Conservation (phyloP, 2,113 vertebrate genomes). For the Taurulus bubalis region DNA sequence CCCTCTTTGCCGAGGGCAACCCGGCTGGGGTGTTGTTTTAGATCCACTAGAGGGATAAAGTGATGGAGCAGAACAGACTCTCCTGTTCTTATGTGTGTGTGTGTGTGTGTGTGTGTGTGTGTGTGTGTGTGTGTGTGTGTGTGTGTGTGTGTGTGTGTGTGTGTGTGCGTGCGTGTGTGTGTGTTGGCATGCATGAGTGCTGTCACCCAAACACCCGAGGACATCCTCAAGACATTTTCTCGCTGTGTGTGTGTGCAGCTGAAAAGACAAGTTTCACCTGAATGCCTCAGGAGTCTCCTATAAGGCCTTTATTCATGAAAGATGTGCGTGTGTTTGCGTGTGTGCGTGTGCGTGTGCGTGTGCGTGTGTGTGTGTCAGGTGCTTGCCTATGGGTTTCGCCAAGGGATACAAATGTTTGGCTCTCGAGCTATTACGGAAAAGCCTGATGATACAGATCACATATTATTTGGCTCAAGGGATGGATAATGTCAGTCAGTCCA, state of each 20-base stretch:
- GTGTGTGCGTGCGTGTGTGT: neutral
- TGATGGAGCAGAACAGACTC: slow-evolving; percentile 42
- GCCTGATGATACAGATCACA: neutral
- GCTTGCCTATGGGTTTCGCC: slow-evolving; percentile 33
- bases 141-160: neutral
- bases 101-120: neutral
- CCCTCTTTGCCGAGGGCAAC: slow-evolving; percentile 41
- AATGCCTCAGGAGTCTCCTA: slow-evolving; percentile 44
- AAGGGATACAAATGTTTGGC: slow-evolving; percentile 14
- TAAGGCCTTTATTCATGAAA: slow-evolving; percentile 14
- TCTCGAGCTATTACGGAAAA: neutral
- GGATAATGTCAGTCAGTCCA: neutral
- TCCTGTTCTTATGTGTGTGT: slow-evolving; percentile 6
- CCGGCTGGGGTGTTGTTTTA: slow-evolving; percentile 49
- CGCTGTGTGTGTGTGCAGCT: too few species aligned
- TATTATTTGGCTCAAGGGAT: neutral
- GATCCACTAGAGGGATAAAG: slow-evolving; percentile 38
- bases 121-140: neutral
- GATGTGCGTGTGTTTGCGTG: neutral
- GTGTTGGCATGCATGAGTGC: slow-evolving; percentile 4
- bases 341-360: slow-evolving; percentile 2
- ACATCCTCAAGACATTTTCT: slow-evolving; percentile 25
- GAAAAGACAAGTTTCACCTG: slow-evolving; percentile 36
- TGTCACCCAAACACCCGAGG: slow-evolving; percentile 40
- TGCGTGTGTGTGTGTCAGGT: slow-evolving; percentile 45